Evolutionary conservation across 2,113 vertebrate species (phyloP).

Genomic region (Spheniscus mendiculus): DNA sequence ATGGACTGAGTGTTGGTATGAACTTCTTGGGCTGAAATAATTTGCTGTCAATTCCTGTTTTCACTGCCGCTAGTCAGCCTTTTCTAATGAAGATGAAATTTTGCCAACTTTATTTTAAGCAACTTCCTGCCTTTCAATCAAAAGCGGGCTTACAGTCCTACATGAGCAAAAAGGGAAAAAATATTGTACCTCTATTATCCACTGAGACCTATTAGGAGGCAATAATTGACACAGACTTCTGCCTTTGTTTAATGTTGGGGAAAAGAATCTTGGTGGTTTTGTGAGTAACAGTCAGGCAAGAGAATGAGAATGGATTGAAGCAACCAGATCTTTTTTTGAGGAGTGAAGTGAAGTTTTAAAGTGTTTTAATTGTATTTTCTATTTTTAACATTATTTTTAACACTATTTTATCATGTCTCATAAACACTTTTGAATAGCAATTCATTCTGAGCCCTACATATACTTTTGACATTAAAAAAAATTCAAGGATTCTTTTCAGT

Average conservation of each 20-base stretch:
- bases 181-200: background rate
- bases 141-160: background rate
- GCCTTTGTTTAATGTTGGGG: background rate
- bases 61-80: background rate
- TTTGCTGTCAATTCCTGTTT: background rate
- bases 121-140: background rate
- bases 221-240: background rate
- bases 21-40: background rate
- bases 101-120: background rate
- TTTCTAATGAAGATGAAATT: background rate
- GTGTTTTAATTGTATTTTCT: background rate
- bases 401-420: background rate
- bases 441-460: background rate
- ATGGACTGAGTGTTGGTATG: background rate
- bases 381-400: background rate
- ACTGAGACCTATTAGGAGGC: background rate
- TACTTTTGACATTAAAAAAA: background rate
- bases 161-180: background rate
- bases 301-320: background rate
- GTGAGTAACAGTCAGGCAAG: background rate
- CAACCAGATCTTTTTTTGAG: background rate
- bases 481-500: background rate
- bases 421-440: background rate
- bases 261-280: background rate
- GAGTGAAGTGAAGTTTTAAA: background rate